Percentiles rank a stretch among this genome's conserved stretches.
These are phyloP conservation scores for Saccopteryx leptura DNA, from an alignment of 2,113 vertebrate species.

Conservation along the genomic window DNA sequence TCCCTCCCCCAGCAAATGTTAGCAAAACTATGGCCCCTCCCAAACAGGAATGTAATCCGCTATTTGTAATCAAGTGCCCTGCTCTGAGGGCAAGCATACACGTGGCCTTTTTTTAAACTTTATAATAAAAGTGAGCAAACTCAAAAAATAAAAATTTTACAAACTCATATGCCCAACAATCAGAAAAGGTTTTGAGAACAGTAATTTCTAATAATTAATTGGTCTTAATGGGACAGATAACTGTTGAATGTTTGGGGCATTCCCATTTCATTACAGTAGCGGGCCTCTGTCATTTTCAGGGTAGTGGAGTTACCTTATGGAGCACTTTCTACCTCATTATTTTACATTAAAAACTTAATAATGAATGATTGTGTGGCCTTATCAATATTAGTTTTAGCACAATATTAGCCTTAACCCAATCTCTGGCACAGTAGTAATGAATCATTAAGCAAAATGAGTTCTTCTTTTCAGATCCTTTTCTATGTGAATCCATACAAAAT, in stretches of 20 bases:
- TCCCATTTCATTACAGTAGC: not conserved
- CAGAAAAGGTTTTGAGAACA: not conserved
- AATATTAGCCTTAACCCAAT: not conserved
- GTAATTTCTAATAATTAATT: not conserved
- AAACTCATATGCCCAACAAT: not conserved
- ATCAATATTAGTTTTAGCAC: not conserved
- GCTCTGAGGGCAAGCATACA: too few species aligned
- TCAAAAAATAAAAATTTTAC: too few species aligned
- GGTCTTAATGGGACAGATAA: not conserved
- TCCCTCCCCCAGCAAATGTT: too few species aligned
- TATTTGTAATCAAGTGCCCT: too few species aligned
- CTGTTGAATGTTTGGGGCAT: not conserved
- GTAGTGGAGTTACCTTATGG: not conserved
- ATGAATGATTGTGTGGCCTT: not conserved
- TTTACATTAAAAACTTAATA: slow-evolving; percentile 31
- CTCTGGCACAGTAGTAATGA: not conserved
- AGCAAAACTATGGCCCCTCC: too few species aligned
- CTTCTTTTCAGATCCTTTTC: slow-evolving; percentile 1
- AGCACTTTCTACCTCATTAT: not conserved
- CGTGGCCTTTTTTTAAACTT: too few species aligned
- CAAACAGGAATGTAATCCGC: too few species aligned
- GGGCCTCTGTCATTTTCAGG: not conserved
- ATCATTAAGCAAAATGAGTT: slow-evolving; percentile 22
- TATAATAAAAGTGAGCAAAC: too few species aligned
- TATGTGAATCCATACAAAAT: not conserved